Conservation (phyloP, 2,113 vertebrate genomes). For the Myrmecophaga tridactyla region DNA sequence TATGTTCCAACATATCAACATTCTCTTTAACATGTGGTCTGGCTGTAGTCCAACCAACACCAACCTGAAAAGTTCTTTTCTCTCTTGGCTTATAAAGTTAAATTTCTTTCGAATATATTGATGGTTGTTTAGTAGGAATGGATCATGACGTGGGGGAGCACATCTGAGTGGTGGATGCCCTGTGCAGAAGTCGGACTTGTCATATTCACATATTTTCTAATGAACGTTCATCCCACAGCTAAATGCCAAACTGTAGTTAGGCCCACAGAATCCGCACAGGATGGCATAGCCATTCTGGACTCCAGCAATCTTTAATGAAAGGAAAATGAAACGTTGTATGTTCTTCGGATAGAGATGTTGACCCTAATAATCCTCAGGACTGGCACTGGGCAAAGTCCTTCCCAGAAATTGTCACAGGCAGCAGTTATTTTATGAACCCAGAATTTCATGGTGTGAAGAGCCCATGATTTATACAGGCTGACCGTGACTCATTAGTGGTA, state of each 20-base stretch:
- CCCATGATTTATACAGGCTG: neutral
- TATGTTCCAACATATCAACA: neutral
- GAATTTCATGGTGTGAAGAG: neutral
- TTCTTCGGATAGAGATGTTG: neutral
- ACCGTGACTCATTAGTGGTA: constrained; percentile 8
- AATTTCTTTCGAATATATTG: neutral
- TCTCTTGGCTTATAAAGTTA: neutral
- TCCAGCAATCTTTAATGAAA: neutral
- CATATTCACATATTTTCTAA: neutral
- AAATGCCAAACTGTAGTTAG: neutral
- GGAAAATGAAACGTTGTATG: neutral
- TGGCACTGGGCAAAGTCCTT: neutral
- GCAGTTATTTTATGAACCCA: neutral
- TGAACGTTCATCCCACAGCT: neutral
- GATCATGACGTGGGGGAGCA: neutral
- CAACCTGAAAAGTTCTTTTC: neutral
- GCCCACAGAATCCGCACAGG: neutral
- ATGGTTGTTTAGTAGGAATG: neutral
- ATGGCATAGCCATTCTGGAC: neutral
- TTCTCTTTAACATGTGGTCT: neutral
- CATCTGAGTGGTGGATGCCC: neutral
- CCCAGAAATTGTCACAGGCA: neutral
- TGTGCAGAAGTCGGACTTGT: neutral
- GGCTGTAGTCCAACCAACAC: neutral
- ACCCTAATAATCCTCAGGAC: neutral